These are phyloP conservation scores for Allobates femoralis DNA, from an alignment of 2,797 vertebrate species.

Conservation along the genomic window DNA sequence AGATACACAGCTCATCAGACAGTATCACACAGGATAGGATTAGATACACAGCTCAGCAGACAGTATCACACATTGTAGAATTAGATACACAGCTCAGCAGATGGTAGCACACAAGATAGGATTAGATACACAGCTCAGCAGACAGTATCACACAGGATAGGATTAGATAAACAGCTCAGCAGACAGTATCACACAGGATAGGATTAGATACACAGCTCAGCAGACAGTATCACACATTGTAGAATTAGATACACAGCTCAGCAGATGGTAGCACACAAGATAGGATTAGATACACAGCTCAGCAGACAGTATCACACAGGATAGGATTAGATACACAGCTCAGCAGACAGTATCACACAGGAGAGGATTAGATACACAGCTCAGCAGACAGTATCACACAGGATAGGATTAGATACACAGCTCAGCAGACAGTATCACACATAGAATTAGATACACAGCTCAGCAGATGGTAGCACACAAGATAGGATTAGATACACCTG, in stretches of 20 bases:
- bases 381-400: too few species aligned
- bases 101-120: too few species aligned
- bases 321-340: neutral
- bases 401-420: too few species aligned
- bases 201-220: neutral
- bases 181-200: neutral
- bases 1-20: neutral
- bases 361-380: neutral
- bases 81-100: too few species aligned
- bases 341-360: neutral
- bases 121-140: too few species aligned
- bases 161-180: too few species aligned
- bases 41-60: neutral
- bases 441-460: neutral
- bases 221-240: neutral
- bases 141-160: too few species aligned
- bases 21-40: neutral
- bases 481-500: neutral
- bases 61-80: too few species aligned
- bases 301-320: neutral
- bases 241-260: neutral
- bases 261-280: neutral
- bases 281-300: neutral
- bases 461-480: neutral
- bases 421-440: too few species aligned